Evolutionary conservation across 1,140 invertebrate genomes (phyloP), one percentile per base, ranked within the genome.

Genomic region (Cyclina sinensis): DNA sequence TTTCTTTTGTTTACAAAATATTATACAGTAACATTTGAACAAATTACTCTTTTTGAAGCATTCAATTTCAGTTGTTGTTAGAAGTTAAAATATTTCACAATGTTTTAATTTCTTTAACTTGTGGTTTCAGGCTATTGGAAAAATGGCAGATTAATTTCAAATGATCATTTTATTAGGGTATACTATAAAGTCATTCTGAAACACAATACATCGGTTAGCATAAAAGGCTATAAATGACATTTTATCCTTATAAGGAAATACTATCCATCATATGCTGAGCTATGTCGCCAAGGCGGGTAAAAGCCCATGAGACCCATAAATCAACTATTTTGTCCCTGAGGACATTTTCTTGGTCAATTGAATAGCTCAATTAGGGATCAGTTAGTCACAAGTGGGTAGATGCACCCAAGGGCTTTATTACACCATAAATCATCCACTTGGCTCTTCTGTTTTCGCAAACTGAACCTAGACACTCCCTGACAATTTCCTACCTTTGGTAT

Each of bases 331-430:
- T 51, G 74, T 35, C 32, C 46, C 43, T 54, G 74, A 78, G 74
- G 74, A 78, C 43, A 54, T 54, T 35, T 51, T 51, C 46, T 46
- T 78, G 74, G 74, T 54, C 74, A 78, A 78, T 57, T 78, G 48
- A 78, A 35, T 51, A 37, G 74, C 48, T 78, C 46, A 78, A 78
- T 78, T 78, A 51, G 74, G 74, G 74, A 48, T 54, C 74, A 51
- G 43, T 78, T 51, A 78, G 46, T 78, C 46, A 51, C 73, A 78
- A 78, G 46, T 78, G 74, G 74, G 46, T 35, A 78, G 74, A 21
- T 78, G 74, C 74, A 78, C 74, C 74, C 46, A 78, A 46, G 27
- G 46, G 46, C 39, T 78, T 78, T 78, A 78, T 51, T 51, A 30
- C 74, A 54, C 46, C 74, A 78, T 78, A 78, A 78, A 78, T 78